Conservation (phyloP, 2,888 invertebrate genomes). For the Yponomeuta evonymella region DNA sequence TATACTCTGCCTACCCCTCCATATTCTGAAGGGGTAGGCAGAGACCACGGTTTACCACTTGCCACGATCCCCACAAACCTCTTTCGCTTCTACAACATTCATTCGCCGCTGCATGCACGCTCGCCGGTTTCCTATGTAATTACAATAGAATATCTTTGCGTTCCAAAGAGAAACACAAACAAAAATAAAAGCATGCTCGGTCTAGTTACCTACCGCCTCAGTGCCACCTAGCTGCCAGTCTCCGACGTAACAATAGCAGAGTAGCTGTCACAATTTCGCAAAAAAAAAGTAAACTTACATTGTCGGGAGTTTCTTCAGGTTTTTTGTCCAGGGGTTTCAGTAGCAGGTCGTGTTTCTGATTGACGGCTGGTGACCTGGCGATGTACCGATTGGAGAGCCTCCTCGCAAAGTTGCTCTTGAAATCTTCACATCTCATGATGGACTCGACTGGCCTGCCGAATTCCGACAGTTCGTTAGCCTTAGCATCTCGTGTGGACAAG, state of each 20-base stretch:
- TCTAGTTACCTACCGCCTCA: background rate
- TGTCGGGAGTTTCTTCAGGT: constrained; percentile 31
- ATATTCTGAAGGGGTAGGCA: too few relatives aligned
- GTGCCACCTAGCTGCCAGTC: background rate
- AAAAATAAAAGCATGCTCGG: constrained; percentile 3
- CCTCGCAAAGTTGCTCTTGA: constrained; percentile 68
- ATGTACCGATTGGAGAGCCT: constrained; percentile 64
- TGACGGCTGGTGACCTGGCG: constrained; percentile 40
- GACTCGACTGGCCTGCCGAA: constrained; percentile 64
- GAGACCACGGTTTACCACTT: too few relatives aligned
- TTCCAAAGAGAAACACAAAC: background rate
- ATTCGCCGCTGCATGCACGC: too few relatives aligned
- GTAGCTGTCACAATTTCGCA: constrained; percentile 22
- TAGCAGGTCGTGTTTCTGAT: constrained; percentile 35
- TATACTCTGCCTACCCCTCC: too few relatives aligned
- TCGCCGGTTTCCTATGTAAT: background rate
- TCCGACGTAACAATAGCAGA: background rate
- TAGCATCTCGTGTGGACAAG: constrained; percentile 18
- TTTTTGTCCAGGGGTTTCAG: background rate
- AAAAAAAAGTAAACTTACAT: constrained; percentile 41
- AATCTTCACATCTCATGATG: constrained; percentile 68
- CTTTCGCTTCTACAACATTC: too few relatives aligned
- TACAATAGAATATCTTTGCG: constrained; percentile 25
- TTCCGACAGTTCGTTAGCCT: constrained; percentile 42
- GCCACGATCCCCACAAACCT: too few relatives aligned